These are phyloP conservation scores for Characodon lateralis DNA, from an alignment of 2,797 vertebrate genomes.

Conservation along the genomic window DNA sequence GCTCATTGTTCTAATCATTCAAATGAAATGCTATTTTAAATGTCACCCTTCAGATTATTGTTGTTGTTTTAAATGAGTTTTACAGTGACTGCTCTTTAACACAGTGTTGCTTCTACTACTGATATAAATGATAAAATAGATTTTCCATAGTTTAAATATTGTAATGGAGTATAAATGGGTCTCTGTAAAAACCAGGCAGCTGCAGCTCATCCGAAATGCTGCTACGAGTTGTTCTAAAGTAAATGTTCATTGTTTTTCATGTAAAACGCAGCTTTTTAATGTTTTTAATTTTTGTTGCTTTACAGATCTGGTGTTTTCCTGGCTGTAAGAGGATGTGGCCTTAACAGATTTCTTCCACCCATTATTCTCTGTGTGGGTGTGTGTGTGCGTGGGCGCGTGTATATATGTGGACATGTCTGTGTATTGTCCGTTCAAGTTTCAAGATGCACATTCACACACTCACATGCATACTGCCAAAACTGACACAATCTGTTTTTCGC, in stretches of 20 bases:
- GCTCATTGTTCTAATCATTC: not conserved
- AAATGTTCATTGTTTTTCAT: not conserved
- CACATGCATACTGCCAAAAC: conserved; percentile 85
- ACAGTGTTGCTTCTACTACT: not conserved
- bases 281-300: conserved; percentile 36
- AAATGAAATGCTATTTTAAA: not conserved
- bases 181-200: not conserved
- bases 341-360: conserved; percentile 85
- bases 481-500: conserved; percentile 84
- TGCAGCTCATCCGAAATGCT: not conserved
- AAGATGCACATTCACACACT: conserved; percentile 79
- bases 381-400: conserved; percentile 64
- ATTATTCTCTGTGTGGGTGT: conserved; percentile 79
- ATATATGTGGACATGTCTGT: conserved; percentile 77
- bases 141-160: not conserved
- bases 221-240: not conserved
- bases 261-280: not conserved
- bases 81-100: not conserved
- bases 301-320: conserved; percentile 77
- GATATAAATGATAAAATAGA: not conserved
- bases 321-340: conserved; percentile 86
- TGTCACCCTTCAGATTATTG: not conserved
- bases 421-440: conserved; percentile 80
- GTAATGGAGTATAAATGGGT: not conserved
- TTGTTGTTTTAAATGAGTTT: not conserved